Evolutionary conservation across 2,888 invertebrate species (phyloP), one percentile per base, ranked within the genome.

Genomic region (Chaetogeoica ovagalla): DNA sequence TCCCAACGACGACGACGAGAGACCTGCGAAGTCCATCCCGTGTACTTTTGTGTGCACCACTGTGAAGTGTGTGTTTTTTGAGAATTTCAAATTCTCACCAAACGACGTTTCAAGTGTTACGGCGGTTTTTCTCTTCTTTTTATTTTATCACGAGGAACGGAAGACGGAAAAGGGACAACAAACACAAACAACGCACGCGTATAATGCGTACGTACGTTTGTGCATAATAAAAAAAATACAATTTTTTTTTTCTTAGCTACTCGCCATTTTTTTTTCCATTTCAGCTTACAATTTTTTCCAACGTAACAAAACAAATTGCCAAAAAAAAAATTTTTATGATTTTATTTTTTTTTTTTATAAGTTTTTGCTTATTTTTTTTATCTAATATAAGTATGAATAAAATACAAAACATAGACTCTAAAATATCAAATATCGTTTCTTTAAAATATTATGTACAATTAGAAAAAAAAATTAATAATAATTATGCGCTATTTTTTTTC

Each of bases 281-380:
- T 48, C 70, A 79, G 43, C 62, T 71, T 79, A 70, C 69, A 79
- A 39, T 55, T 70, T 76, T 79, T 79, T 77, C 76, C 79, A 70
- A 55, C 55, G 63, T 70, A 79, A 79, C 79, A 79, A 79, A 57
- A 79, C 70, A 55, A 76, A 70, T 76, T 71, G 79, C 79, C 79
- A 63, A 79, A 37, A 69, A 52, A 68, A 11, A 60, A 60, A n/a
- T 68, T 73, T 43, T 65, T 57, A 43, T 84, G 89, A 88, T 84
- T 69, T 69, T 77, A 48, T 69, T 70, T 70, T 52, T 63, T 77
- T 69, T 77, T 76, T 77, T 79, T 70, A 52, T 70, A n/a, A 30
- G 70, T 71, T 69, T 70, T 63, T 30, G 30, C 30, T n/a, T 70
- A 63, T 77, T 66, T 71, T 73, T 79, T 70, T 79, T 79, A 79